Base-by-base conservation (phyloP, 2,113 vertebrate genomes). In the Phyllostomus discolor region DNA sequence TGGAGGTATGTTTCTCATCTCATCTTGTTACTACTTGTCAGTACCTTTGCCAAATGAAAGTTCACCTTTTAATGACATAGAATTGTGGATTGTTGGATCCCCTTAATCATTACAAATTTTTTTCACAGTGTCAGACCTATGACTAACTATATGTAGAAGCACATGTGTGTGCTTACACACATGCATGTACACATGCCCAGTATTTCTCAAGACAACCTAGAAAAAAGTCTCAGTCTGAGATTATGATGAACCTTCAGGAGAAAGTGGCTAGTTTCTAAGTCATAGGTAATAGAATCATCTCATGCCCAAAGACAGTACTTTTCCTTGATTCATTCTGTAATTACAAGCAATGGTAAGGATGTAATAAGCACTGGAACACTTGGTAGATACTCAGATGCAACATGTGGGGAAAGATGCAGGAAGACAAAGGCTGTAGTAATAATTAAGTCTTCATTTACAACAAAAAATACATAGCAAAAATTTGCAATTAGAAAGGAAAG, bases 381-480 rank as follows among this genome's bases (percentile, higher is more conserved):
- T 91, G 26, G 24, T 43, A 16, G 48, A 90, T 64, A 66, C 9
- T 5, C 12, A 73, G 52, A 79, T 57, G 16, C 43, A 88, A 22
- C 17, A 69, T 66, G 81, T 48, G 66, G 17, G 59, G 48, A 6
- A 86, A 81, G 31, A 67, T 19, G 24, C 24, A 64, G 14, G 22
- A 66, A 76, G 14, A 73, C 11, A n/a, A 17, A 57, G 64, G 0
- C 64, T 33, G 16, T 22, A 69, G 19, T 28, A 52, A 67, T 89
- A 59, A 89, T 31, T 78, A 57, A 50, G 64, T 83, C 62, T 95
- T 73, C n/a, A 89, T 75, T 89, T 96, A 43, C 10, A 88, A 31
- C 7, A 81, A 88, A 94, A 84, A 28, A 76, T 31, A 83, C 50
- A 91, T 10, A 52, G 76, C 16, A 91, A 95, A 78, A 38, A 38